phyloP scores from a whole-genome alignment of 2,113 vertebrate genomes.

The Tursiops truncatus region DNA sequence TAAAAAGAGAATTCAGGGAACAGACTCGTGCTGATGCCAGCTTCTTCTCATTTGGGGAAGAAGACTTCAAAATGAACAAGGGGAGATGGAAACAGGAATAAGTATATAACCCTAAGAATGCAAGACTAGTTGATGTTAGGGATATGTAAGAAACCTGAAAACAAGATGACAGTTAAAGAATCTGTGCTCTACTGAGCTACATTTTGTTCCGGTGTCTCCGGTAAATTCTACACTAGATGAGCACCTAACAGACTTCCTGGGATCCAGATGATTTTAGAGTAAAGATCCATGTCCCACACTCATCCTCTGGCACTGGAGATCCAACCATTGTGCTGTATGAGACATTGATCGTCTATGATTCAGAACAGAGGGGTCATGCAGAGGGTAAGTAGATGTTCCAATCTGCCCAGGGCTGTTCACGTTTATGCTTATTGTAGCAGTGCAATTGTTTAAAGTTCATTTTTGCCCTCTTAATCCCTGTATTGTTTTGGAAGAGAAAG shows the following conservation, averaged over 20 bases:
- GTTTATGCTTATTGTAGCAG: not conserved
- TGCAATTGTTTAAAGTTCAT: not conserved
- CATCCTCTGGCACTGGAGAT: not conserved
- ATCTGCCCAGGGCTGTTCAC: not conserved
- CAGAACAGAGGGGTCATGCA: not conserved
- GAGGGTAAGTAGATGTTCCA: not conserved
- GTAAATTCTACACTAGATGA: not conserved
- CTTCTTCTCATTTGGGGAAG: too few species aligned
- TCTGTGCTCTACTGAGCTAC: not conserved
- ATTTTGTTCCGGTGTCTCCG: not conserved
- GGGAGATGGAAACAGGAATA: accelerated
- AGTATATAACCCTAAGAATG: not conserved
- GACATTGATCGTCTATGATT: not conserved
- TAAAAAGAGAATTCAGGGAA: not conserved
- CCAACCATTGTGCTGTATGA: accelerated
- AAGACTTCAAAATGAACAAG: not conserved
- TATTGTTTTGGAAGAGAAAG: not conserved
- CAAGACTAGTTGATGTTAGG: not conserved
- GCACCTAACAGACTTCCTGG: not conserved
- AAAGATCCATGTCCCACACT: not conserved
- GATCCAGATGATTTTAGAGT: not conserved
- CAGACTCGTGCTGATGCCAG: accelerated
- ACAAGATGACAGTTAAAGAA: too few species aligned
- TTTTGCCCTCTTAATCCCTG: not conserved
- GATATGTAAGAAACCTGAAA: not conserved